Evolutionary conservation across 2,797 vertebrate genomes (phyloP).

Genomic region (Cyclopterus lumpus): DNA sequence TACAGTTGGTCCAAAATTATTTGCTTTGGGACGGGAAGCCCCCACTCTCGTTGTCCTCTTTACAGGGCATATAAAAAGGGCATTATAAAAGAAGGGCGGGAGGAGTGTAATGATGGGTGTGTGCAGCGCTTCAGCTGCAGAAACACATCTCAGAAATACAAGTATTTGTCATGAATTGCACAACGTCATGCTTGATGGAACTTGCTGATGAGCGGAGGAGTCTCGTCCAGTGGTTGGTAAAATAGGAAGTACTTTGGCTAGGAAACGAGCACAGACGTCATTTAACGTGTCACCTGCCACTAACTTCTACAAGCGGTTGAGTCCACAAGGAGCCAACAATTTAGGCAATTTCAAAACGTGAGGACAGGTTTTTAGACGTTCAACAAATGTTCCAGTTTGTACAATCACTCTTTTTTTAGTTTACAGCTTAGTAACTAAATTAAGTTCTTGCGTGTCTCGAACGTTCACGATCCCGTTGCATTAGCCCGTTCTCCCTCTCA

Average conservation of each 20-base stretch:
- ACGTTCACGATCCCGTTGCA: conserved; percentile 26
- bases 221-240: not conserved
- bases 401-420: not conserved
- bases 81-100: conserved; percentile 11
- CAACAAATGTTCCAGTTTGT: conserved; percentile 3
- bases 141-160: conserved; percentile 29
- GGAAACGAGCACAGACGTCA: not conserved
- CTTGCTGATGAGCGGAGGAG: conserved; percentile 15
- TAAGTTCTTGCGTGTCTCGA: not conserved
- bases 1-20: conserved; percentile 6
- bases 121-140: conserved; percentile 26
- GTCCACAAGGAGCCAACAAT: not conserved
- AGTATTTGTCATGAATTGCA: conserved; percentile 45
- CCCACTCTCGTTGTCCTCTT: conserved; percentile 1
- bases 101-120: conserved; percentile 36
- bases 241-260: not conserved
- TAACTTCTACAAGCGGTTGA: conserved; percentile 1
- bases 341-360: not conserved
- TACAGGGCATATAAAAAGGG: too few species aligned
- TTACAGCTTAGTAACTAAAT: conserved; percentile 21
- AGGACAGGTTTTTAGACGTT: not conserved
- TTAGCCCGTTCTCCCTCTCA: conserved; percentile 18
- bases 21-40: conserved; percentile 19
- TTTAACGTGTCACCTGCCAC: not conserved
- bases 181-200: conserved; percentile 57